Evolutionary conservation across 2,113 vertebrate species (phyloP).

Genomic region (Mohoua ochrocephala): DNA sequence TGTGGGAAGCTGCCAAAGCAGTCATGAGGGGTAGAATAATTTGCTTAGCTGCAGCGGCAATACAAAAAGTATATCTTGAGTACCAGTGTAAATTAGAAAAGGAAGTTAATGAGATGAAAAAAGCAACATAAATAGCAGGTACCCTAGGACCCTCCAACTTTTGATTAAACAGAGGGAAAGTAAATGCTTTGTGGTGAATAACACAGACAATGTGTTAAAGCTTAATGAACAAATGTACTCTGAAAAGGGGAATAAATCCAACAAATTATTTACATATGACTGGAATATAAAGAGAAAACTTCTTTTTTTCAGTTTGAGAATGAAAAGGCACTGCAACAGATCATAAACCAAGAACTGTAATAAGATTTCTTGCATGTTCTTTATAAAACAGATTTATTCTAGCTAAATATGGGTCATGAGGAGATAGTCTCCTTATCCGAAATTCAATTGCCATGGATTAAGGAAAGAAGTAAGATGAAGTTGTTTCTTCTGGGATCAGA

Average conservation of each 20-base stretch:
- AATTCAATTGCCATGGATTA: constrained; percentile 28
- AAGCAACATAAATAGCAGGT: constrained; percentile 58
- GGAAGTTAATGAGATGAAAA: constrained; percentile 71
- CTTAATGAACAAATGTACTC: constrained; percentile 56
- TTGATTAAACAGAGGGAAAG: constrained; percentile 60
- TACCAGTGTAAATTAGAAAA: constrained; percentile 64
- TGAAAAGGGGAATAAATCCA: constrained; percentile 44
- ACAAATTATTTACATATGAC: constrained; percentile 46
- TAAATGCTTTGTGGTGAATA: constrained; percentile 48
- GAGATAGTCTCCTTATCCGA: not conserved
- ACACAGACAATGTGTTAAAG: constrained; percentile 43
- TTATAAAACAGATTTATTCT: not conserved
- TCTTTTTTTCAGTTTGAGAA: not conserved
- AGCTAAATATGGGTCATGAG: constrained; percentile 53
- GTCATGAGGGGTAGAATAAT: constrained; percentile 65
- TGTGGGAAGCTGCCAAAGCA: constrained; percentile 66
- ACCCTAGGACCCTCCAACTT: constrained; percentile 53
- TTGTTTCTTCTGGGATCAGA: constrained; percentile 16
- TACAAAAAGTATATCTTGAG: constrained; percentile 63
- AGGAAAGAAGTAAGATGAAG: constrained; percentile 19
- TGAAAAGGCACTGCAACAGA: not conserved
- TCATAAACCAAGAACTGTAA: constrained; percentile 4
- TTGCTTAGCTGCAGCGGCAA: constrained; percentile 29
- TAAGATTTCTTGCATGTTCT: constrained; percentile 15
- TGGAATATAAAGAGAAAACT: not conserved